These are phyloP conservation scores for Xerus rutilus DNA, from an alignment of 2,797 vertebrate genomes.

Conservation along the genomic window DNA sequence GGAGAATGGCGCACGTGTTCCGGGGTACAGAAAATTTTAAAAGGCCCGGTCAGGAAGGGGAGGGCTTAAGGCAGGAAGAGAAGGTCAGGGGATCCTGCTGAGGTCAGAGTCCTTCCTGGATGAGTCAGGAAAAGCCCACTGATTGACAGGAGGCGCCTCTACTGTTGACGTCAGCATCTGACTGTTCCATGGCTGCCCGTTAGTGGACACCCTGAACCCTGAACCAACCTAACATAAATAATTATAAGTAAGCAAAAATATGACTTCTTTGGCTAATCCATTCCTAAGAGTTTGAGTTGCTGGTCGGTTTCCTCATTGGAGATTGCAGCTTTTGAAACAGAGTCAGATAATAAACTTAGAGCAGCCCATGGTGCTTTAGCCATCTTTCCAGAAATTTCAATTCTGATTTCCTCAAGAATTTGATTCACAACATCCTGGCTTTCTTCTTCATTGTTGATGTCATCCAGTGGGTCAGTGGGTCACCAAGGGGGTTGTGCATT, in stretches of 20 bases:
- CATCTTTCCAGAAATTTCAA: constrained; percentile 99
- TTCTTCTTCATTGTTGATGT: constrained; percentile 98
- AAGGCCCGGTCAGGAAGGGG: too few relatives aligned
- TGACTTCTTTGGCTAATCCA: constrained; percentile 91
- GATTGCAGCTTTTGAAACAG: constrained; percentile 93
- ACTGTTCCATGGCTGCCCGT: too few relatives aligned
- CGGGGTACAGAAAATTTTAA: too few relatives aligned
- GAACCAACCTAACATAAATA: not conserved
- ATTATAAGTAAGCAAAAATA: constrained; percentile 66
- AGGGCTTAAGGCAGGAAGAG: too few relatives aligned
- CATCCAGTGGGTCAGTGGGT: constrained; percentile 89
- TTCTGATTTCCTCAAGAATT: constrained; percentile 98
- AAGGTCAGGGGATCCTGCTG: too few relatives aligned
- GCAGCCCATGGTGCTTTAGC: constrained; percentile 95
- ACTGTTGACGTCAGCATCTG: too few relatives aligned
- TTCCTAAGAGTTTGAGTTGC: constrained; percentile 96
- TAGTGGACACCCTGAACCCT: too few relatives aligned
- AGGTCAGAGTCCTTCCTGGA: too few relatives aligned
- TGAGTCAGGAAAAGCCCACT: too few relatives aligned
- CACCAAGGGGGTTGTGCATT: constrained; percentile 94
- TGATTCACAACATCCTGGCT: constrained; percentile 98
- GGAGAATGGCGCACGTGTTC: too few relatives aligned
- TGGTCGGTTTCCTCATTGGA: constrained; percentile 98
- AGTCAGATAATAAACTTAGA: constrained; percentile 91
- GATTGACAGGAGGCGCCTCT: too few relatives aligned